phyloP scores from a whole-genome alignment of 2,113 vertebrate species.

The Okapia johnstoni region DNA sequence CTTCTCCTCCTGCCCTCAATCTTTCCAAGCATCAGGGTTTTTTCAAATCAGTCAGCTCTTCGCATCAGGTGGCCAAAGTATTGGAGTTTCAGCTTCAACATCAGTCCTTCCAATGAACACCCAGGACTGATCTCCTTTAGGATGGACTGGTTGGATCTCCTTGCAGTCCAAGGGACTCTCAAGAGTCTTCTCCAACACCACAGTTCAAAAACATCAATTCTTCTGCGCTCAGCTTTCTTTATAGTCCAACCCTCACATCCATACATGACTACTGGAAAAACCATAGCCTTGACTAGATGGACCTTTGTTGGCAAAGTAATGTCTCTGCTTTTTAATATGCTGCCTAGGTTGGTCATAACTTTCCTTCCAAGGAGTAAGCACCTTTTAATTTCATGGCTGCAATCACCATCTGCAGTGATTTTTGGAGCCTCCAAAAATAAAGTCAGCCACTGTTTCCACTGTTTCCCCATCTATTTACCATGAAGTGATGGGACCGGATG shows the following conservation, averaged over 20 bases:
- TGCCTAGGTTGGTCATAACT: background rate
- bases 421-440: background rate
- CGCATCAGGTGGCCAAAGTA: background rate
- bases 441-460: background rate
- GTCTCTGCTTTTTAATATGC: background rate
- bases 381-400: background rate
- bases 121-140: background rate
- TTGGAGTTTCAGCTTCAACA: background rate
- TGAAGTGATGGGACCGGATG: background rate
- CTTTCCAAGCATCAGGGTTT: background rate
- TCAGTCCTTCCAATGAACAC: background rate
- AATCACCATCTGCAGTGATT: background rate
- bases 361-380: background rate
- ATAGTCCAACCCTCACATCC: background rate
- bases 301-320: background rate
- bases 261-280: background rate
- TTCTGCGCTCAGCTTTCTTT: background rate
- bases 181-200: background rate
- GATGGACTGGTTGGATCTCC: background rate
- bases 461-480: background rate
- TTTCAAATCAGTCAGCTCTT: background rate
- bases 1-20: background rate
- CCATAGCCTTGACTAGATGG: background rate
- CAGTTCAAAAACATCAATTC: background rate
- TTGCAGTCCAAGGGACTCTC: background rate